Percentiles rank a stretch among this genome's conserved stretches.
phyloP scores from a whole-genome alignment of 2,797 vertebrate genomes.

The Megaceryle alcyon region DNA sequence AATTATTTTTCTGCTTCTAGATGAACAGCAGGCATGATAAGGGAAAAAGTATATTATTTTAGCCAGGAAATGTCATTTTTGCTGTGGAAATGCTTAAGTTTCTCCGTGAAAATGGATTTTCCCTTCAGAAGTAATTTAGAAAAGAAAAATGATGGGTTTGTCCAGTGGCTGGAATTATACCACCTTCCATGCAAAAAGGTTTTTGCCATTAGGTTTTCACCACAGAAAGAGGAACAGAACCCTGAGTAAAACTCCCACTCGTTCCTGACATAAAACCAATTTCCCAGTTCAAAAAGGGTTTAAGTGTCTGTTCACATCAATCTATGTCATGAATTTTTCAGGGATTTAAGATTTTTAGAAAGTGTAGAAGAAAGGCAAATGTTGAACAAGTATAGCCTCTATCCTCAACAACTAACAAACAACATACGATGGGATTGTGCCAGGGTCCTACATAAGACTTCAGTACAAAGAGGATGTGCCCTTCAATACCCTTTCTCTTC shows the following conservation, averaged over 20 bases:
- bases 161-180: constrained; percentile 45
- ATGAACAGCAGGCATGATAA: background rate
- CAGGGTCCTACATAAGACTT: accelerated
- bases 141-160: constrained; percentile 1
- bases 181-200: constrained; percentile 15
- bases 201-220: constrained; percentile 15
- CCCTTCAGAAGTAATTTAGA: constrained; percentile 29
- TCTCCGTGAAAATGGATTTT: constrained; percentile 60
- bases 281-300: constrained; percentile 24
- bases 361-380: background rate
- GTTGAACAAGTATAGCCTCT: background rate
- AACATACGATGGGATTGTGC: background rate
- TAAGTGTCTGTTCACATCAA: background rate
- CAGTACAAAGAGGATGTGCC: background rate
- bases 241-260: constrained; percentile 15
- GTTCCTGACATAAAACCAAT: constrained; percentile 13
- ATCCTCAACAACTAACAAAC: background rate
- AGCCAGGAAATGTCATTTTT: constrained; percentile 51
- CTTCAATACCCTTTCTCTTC: background rate
- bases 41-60: background rate
- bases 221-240: constrained; percentile 34
- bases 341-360: background rate
- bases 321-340: background rate
- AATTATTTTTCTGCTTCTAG: background rate
- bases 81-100: constrained; percentile 53